These are phyloP conservation scores for Sylvilagus floridanus DNA, from an alignment of 2,797 vertebrate species.

Conservation along the genomic window DNA sequence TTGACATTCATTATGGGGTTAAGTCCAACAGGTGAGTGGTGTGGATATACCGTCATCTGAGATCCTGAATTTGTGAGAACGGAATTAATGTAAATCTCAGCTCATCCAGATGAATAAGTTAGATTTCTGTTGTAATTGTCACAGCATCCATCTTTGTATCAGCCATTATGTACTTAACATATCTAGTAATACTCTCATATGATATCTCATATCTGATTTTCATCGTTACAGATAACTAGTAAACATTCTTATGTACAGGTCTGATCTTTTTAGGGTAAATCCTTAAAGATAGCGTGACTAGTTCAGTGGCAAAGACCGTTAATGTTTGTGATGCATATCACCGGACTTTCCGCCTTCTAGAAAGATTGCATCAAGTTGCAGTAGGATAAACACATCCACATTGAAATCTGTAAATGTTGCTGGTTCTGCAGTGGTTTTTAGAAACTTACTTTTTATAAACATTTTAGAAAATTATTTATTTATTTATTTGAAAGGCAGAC, in stretches of 20 bases:
- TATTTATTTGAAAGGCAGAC: too few species aligned
- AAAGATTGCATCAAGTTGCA: background rate
- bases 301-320: too few species aligned
- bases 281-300: background rate
- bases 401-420: background rate
- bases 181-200: background rate
- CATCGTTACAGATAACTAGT: background rate
- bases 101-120: background rate
- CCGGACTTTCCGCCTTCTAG: background rate
- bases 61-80: too few species aligned
- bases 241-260: background rate
- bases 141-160: background rate
- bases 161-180: background rate
- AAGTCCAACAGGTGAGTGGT: slow-evolving; percentile 97
- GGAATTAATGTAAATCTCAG: background rate
- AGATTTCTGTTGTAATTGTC: background rate
- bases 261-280: background rate
- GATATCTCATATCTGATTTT: background rate
- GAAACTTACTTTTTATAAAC: too few species aligned
- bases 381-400: background rate
- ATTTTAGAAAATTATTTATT: too few species aligned
- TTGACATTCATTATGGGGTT: slow-evolving; percentile 98
- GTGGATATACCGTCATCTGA: fast-evolving
- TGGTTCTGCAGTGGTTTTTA: background rate
- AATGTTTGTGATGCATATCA: background rate